phyloP scores from a whole-genome alignment of 2,113 vertebrate genomes.

The Telmatochromis brichardi region DNA sequence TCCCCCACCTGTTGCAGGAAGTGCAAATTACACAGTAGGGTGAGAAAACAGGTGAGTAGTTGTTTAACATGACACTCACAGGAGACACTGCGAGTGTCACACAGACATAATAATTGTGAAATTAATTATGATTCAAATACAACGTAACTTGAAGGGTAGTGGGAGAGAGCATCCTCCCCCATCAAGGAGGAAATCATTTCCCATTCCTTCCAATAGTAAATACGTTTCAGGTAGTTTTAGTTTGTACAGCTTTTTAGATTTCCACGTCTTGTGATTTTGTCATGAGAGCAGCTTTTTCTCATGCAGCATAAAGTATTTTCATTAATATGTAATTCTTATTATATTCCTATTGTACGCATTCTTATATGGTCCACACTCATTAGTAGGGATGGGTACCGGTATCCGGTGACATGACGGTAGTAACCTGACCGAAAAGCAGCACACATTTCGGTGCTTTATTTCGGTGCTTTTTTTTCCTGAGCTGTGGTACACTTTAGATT shows the following conservation, averaged over 20 bases:
- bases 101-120: background rate
- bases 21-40: constrained; percentile 27
- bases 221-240: background rate
- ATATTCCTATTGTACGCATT: background rate
- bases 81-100: background rate
- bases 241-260: background rate
- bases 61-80: constrained; percentile 2
- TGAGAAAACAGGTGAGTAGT: background rate
- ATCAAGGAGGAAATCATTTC: background rate
- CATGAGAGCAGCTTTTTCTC: background rate
- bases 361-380: background rate
- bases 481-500: no score
- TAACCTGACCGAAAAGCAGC: no score
- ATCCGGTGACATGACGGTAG: no score
- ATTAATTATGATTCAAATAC: background rate
- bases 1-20: constrained; percentile 51
- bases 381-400: no score
- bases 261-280: background rate
- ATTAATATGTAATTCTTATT: background rate
- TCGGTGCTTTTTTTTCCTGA: no score
- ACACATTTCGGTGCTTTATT: no score
- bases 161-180: background rate
- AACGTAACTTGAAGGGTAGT: background rate
- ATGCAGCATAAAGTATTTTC: background rate
- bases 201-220: background rate